Conservation (phyloP, 2,888 invertebrate genomes). For the Sepiola atlantica region DNA sequence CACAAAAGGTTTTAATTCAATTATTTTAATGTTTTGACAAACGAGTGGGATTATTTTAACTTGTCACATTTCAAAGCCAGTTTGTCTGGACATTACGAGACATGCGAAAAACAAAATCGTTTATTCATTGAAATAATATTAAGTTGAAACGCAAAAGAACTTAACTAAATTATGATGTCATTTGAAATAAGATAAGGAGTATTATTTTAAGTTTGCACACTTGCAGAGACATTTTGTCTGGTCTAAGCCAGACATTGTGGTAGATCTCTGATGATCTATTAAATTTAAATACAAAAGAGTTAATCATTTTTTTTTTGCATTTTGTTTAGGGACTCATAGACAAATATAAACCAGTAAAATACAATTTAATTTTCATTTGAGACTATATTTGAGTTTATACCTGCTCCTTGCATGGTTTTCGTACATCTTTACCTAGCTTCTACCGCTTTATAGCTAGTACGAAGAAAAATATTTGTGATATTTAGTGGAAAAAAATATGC, state of each 20-base stretch:
- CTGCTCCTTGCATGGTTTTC: no score
- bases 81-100: background rate
- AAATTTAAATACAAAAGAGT: conserved; percentile 20
- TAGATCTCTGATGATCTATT: conserved; percentile 5
- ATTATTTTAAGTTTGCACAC: background rate
- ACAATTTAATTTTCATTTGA: background rate
- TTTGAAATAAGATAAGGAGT: background rate
- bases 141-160: background rate
- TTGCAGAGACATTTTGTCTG: background rate
- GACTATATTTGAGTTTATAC: no score
- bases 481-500: no score
- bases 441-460: no score
- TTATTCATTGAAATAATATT: background rate
- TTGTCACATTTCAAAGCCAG: background rate
- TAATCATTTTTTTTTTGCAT: background rate
- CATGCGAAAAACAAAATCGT: background rate
- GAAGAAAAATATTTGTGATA: no score
- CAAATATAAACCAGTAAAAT: background rate
- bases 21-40: conserved; percentile 32
- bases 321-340: background rate
- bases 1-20: conserved; percentile 18
- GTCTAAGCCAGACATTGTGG: background rate
- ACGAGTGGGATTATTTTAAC: background rate
- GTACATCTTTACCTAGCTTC: no score
- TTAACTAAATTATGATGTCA: background rate